Base-by-base conservation (phyloP, 2,113 vertebrate species). In the Nothobranchius kuhntae region DNA sequence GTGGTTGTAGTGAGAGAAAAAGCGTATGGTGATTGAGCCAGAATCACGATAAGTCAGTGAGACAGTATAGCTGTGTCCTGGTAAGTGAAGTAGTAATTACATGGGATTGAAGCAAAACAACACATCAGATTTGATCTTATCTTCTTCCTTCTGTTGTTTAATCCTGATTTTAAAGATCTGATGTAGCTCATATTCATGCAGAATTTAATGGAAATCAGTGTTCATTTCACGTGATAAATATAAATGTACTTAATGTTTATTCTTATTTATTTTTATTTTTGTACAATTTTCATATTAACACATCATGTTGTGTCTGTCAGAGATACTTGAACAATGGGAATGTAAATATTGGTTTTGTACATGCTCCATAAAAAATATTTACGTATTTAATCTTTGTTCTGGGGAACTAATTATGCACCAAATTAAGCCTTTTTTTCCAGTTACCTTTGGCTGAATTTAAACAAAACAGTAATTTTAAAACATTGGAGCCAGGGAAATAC, bases 21-120 rank as follows among this genome's bases (percentile, higher is more conserved):
- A 57, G 54, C 66, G 69, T 61, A 75, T 65, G 9, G 59, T 53
- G 65, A 71, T 51, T 30, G 51, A 52, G 40, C 35, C 72, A 65
- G 66, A 53, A 62, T 63, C 57, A 15, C 59, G 17, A 21, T 50
- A 63, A 61, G 74, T 59, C 72, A 70, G 10, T 42, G 10, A 42
- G 64, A 47, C 40, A 46, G 73, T 42, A 5, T 67, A 71, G 69
- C 62, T 53, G 61, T 68, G 71, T 63, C 17, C 61, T 17, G 46
- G 17, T 58, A 60, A 47, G 71, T 26, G 46, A 76, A 65, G 51
- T 65, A 53, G 63, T 15, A 57, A 14, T 24, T 44, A 44, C 60
- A 0, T 42, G 35, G 24, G 50, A 60, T 17, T 63, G 46, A 40
- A 65, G 42, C 45, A 42, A 12, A 5, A 42, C n/a, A 63, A 47